A percentile compares a stretch with the other conserved stretches of the same genome.
Conservation (phyloP, 2,797 vertebrate species). For the Carcharodon carcharias region DNA sequence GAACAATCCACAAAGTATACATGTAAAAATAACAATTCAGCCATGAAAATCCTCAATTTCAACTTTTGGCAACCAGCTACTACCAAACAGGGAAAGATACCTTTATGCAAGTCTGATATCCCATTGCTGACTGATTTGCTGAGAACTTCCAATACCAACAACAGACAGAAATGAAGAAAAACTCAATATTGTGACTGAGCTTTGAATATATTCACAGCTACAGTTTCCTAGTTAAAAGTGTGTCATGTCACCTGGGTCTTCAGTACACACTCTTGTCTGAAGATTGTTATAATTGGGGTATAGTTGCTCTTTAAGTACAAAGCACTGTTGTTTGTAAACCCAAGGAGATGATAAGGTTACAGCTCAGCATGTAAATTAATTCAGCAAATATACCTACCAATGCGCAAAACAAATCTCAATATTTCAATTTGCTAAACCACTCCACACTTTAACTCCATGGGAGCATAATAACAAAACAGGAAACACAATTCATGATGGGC, state of each 20-base stretch:
- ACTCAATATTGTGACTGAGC: background rate
- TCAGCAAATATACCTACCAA: background rate
- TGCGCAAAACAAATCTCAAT: background rate
- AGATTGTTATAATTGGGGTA: background rate
- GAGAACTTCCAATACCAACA: background rate
- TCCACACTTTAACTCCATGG: background rate
- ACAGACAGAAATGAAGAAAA: background rate
- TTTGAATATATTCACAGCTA: background rate
- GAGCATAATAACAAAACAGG: background rate
- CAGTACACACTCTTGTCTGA: background rate
- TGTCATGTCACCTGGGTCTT: background rate
- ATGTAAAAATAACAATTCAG: background rate
- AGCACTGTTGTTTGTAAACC: background rate
- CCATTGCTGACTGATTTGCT: background rate
- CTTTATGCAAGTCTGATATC: background rate
- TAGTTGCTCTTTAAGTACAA: background rate
- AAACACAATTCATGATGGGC: background rate
- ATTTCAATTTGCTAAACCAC: conserved; percentile 4
- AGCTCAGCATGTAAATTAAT: background rate
- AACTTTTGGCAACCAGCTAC: background rate
- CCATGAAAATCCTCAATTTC: background rate
- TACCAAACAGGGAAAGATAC: background rate
- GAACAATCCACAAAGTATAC: background rate
- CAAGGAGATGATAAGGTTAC: background rate
- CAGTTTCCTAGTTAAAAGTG: background rate